phyloP scores from a whole-genome alignment of 2,888 invertebrate species.

The Rhagonycha fulva region DNA sequence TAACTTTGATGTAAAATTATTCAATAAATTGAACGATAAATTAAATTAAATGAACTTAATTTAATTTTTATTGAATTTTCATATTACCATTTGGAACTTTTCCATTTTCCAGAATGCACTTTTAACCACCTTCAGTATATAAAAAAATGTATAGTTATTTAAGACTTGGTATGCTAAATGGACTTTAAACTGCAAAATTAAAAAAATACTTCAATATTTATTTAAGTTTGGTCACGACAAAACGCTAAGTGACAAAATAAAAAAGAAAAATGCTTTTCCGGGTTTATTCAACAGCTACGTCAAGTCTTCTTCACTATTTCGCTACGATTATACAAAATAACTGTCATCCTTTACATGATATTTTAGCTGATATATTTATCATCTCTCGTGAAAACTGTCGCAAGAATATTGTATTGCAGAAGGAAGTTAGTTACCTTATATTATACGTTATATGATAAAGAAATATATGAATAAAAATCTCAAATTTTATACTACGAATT shows the following conservation, averaged over 20 bases:
- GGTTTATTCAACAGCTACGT: neutral
- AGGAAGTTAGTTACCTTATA: neutral
- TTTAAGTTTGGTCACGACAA: no score
- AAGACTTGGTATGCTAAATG: neutral
- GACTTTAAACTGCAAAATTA: no score
- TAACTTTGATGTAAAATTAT: neutral
- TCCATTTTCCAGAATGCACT: neutral
- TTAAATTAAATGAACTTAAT: neutral
- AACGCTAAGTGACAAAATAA: no score
- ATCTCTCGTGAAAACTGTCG: neutral
- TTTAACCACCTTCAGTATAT: neutral
- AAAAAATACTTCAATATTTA: no score
- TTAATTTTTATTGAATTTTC: neutral
- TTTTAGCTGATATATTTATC: neutral
- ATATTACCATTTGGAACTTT: neutral
- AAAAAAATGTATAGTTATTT: neutral
- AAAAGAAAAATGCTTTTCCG: neutral
- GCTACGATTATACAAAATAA: neutral
- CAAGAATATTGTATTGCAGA: neutral
- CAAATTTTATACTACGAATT: no score
- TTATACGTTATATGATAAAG: no score
- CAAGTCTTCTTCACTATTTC: neutral
- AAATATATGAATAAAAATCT: no score
- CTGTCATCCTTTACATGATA: neutral
- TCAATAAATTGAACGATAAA: neutral